Conservation (phyloP, 2,113 vertebrate genomes). For the Uria lomvia region DNA sequence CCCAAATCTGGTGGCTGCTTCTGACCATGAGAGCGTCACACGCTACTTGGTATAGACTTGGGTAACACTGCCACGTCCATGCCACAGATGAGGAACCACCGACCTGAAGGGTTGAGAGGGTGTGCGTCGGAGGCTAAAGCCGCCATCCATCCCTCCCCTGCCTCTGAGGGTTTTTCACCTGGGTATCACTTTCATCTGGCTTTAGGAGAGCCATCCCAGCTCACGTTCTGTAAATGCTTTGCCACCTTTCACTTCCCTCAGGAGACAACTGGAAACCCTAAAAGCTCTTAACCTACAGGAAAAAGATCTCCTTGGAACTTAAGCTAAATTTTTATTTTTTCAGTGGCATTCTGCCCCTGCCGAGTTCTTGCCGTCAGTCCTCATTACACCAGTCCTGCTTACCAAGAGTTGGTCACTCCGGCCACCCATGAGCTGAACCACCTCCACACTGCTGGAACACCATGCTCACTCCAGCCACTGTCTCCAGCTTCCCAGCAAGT, state of each 20-base stretch:
- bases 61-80: accelerated
- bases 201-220: neutral
- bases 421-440: neutral
- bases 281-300: neutral
- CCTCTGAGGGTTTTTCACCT: neutral
- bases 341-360: neutral
- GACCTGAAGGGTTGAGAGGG: neutral
- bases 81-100: neutral
- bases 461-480: neutral
- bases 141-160: neutral
- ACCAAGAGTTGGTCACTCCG: neutral
- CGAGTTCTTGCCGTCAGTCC: neutral
- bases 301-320: neutral
- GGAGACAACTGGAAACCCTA: neutral
- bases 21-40: neutral
- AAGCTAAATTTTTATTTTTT: neutral
- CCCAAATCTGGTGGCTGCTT: neutral
- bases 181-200: neutral
- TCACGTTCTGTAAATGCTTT: neutral
- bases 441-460: neutral
- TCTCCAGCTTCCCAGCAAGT: neutral
- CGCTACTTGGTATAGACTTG: neutral
- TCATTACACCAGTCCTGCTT: neutral
- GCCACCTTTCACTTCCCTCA: neutral
- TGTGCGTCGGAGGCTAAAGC: neutral